Evolutionary conservation across 2,113 vertebrate species (phyloP), one percentile per base, ranked within the genome.

Genomic region (Paratilapia polleni): DNA sequence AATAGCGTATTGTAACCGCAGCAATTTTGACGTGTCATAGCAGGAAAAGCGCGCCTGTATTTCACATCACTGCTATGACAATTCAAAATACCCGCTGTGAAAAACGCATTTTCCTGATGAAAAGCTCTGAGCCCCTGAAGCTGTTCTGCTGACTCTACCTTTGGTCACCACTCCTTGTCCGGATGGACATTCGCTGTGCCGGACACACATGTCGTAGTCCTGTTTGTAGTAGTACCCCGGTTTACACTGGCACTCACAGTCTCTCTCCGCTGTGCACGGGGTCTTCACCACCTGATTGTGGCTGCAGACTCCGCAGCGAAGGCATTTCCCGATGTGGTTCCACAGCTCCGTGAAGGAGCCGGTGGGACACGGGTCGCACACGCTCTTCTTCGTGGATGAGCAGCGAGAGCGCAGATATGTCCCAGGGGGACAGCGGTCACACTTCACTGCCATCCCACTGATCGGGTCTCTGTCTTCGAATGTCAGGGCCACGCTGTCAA

Each of bases 331-430:
- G 10, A 96, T 87, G 83, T 93, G 85, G 76, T 96, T 96, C 94
- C 94, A 95, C 26, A 89, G 75, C 86, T 87, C 87, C 2, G 96
- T 96, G 89, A 84, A 96, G 4, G 94, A 89, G 3, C 92, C 91
- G 1, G 11, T 0, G 1, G 85, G 88, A 52, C 96, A 96, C 7
- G 12, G 62, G 1, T 64, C 80, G 75, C 96, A 96, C 1, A 31
- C 41, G 31, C 88, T 95, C 9, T 8, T n/a, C 0, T 2, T 6
- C 11, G 15, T 64, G 1, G 78, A 4, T 9, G 92, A 91, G 87
- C 96, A 96, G 78, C 80, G 64, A 0, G 62, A 3, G 2, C 34
- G 62, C 77, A 95, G 80, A 52, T 83, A 89, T 0, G 11, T 57
- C 0, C 96, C 96, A 0, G 96, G 94, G 0, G 91, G 76, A 8